Base-by-base conservation (phyloP, 2,888 invertebrate genomes). In the Prenolepis imparis region DNA sequence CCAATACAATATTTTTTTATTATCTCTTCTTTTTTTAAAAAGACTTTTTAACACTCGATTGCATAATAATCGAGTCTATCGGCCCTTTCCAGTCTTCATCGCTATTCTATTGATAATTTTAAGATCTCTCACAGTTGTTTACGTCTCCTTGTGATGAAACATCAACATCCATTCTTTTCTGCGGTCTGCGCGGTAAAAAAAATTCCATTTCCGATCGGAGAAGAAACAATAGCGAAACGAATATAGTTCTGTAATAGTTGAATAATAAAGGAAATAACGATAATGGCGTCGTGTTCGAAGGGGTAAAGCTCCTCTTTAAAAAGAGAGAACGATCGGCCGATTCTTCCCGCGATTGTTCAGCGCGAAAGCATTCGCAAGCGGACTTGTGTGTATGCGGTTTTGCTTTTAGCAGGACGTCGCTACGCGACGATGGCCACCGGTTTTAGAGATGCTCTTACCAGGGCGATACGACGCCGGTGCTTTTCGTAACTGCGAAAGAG, bases 361-460 rank as follows among this genome's bases (percentile, higher is more conserved):
- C 24, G 68, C 41, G 74, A 75, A 81, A 81, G 59, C 70, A 28
- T 70, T 80, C 75, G 15, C 39, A n/a, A n/a, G 52, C 52, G 52
- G 52, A 48, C 3, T 39, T 21, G 24, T 72, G 21, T 73, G 15
- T 63, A 72, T 59, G 78, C 72, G 41, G 18, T 15, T 48, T 48
- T 66, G 66, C 84, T 84, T 78, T 83, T 75, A 84, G 55, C 70
- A 11, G 18, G 48, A 48, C 8, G 48, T 48, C 24, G 70, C 80
- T 52, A 70, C 12, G 73, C 66, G 83, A 80, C 86, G 83, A 85
- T 85, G 44, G 66, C 70, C 63, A 21, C 24, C 3, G 68, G 68
- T 85, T 86, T 86, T 74, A 80, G 63, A 68, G 78, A 57, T 72
- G 74, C 63, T 74, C 52, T 73, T 52, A 59, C 28, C 28, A 28